Conservation (phyloP, 2,888 invertebrate species). For the Dynastes hyllus region DNA sequence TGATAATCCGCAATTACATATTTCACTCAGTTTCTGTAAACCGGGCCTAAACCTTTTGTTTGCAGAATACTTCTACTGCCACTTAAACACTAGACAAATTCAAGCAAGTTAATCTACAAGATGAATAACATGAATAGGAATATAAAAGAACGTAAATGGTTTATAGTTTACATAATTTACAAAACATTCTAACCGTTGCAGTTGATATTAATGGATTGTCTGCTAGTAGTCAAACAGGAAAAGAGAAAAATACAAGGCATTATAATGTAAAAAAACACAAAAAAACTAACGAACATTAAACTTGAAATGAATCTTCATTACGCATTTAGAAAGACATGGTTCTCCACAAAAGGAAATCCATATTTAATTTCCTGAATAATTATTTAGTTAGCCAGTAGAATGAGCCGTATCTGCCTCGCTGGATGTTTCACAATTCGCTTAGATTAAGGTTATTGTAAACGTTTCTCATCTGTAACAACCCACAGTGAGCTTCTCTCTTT, state of each 20-base stretch:
- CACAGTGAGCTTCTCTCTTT: conserved; percentile 46
- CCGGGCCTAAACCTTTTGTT: too few relatives aligned
- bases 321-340: conserved; percentile 30
- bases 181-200: conserved; percentile 27
- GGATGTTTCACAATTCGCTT: conserved; percentile 29
- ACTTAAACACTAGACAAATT: background rate
- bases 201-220: conserved; percentile 21
- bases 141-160: background rate
- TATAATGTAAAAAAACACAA: background rate
- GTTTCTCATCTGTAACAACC: conserved; percentile 38
- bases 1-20: too few relatives aligned
- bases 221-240: background rate
- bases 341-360: conserved; percentile 38
- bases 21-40: too few relatives aligned
- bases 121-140: conserved; percentile 5
- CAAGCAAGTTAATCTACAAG: too few relatives aligned
- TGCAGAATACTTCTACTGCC: background rate
- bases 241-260: conserved; percentile 10
- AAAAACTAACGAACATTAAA: conserved; percentile 22
- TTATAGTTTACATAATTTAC: conserved; percentile 22
- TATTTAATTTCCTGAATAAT: conserved; percentile 40
- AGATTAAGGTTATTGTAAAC: conserved; percentile 30
- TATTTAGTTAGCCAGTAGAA: conserved; percentile 23
- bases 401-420: background rate
- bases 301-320: conserved; percentile 22